Evolutionary conservation across 2,888 invertebrate genomes (phyloP).

Genomic region (Tolmerus cingulatus): DNA sequence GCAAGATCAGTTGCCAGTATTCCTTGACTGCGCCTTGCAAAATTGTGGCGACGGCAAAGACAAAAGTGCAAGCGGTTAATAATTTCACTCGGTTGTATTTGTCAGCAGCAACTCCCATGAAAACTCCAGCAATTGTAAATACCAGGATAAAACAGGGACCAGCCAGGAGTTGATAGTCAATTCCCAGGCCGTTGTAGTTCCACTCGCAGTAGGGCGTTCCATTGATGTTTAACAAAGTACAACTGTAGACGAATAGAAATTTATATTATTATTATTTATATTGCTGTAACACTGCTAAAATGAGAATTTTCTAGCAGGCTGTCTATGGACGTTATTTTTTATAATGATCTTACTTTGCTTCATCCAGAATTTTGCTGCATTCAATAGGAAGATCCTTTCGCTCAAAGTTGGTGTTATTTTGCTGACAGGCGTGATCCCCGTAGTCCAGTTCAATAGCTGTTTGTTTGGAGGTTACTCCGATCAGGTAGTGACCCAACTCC

Average conservation of each 20-base stretch:
- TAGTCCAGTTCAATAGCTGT: constrained; percentile 86
- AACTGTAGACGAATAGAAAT: constrained; percentile 69
- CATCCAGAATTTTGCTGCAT: constrained; percentile 68
- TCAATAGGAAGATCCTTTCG: constrained; percentile 66
- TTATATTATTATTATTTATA: not conserved
- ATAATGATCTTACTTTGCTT: constrained; percentile 65
- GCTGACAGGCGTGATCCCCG: constrained; percentile 85
- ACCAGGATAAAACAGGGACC: constrained; percentile 93
- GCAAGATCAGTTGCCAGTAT: constrained; percentile 89
- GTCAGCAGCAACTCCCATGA: constrained; percentile 84
- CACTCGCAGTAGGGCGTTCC: constrained; percentile 85
- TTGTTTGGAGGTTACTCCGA: constrained; percentile 87
- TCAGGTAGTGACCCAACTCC: constrained; percentile 87
- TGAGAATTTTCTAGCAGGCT: not conserved
- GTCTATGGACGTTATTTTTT: not conserved
- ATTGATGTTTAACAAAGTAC: constrained; percentile 71
- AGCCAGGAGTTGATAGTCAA: constrained; percentile 91
- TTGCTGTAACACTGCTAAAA: not conserved
- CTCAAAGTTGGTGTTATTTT: constrained; percentile 71
- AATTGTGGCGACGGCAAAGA: constrained; percentile 84
- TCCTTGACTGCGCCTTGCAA: constrained; percentile 84
- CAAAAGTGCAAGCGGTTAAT: constrained; percentile 77
- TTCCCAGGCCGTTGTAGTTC: constrained; percentile 91
- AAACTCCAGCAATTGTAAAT: constrained; percentile 86
- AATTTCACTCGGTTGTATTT: constrained; percentile 78